Evolutionary conservation across 2,888 invertebrate genomes (phyloP), one percentile per base, ranked within the genome.

Genomic region (Himalopsyche japonica): DNA sequence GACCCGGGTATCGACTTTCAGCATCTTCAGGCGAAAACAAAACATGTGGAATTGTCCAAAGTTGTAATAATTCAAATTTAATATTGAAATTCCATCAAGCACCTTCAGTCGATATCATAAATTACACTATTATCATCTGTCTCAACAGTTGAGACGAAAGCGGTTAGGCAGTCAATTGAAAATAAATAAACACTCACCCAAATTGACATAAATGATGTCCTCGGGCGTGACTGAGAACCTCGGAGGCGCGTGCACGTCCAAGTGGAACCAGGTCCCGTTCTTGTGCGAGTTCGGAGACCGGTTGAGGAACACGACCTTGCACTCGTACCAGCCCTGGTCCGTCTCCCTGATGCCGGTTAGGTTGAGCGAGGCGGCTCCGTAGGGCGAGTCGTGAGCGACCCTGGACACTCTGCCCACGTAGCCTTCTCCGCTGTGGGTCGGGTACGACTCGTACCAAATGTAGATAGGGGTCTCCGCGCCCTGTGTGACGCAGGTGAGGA

Each of bases 361-460:
- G 94, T 98, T 98, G 92, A 98, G 97, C 89, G 97, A 97, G 88
- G 98, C 98, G 88, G 96, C 95, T 89, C 98, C 98, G 91, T 96
- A 97, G 86, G 95, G 95, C 87, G 97, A 97, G 92, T 96, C 97
- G 88, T 95, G 95, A 87, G 96, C 95, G 89, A 98, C 97, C 89
- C 97, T 95, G 87, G 97, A 96, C 90, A 98, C 98, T 87, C 98
- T 93, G 88, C 97, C 97, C 91, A 98, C 97, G 93, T 98, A 98
- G 82, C 97, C 98, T 91, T 97, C 96, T 89, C 97, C 98, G 91
- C 97, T 97, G 94, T 98, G 98, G 88, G 98, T 97, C 88, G 98
- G 98, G 93, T 98, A 98, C 91, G 97, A 97, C 93, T 98, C 98
- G 94, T 98, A 98, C 97, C 98, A 98, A 93, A 98, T 98, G 94